These are phyloP conservation scores for Pygoscelis antarcticus DNA, from an alignment of 2,113 vertebrate genomes.

Conservation along the genomic window DNA sequence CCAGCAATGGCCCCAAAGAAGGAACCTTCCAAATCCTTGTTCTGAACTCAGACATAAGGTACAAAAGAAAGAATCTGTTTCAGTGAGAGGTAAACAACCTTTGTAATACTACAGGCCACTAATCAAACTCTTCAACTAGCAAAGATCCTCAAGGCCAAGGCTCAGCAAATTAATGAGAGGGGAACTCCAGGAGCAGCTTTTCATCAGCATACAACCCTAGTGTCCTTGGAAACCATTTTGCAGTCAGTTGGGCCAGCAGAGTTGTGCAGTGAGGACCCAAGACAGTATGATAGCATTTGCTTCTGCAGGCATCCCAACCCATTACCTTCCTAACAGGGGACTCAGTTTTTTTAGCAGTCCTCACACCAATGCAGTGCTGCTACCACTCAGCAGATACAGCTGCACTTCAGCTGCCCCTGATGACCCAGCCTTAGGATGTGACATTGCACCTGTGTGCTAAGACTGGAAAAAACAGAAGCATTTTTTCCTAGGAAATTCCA, in stretches of 20 bases:
- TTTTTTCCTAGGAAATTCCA: not conserved
- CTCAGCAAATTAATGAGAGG: not conserved
- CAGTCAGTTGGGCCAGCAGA: not conserved
- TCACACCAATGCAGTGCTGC: not conserved
- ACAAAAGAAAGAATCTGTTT: not conserved
- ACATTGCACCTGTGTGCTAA: not conserved
- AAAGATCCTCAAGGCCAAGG: not conserved
- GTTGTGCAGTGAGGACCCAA: not conserved
- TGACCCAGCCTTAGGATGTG: not conserved
- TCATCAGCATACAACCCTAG: not conserved
- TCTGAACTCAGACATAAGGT: not conserved
- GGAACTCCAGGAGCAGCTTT: not conserved
- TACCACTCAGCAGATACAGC: not conserved
- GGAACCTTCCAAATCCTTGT: not conserved
- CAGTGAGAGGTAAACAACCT: not conserved
- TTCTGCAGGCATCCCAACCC: not conserved
- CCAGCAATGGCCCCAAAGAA: not conserved
- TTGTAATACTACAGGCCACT: not conserved
- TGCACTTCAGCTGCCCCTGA: not conserved
- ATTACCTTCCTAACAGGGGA: not conserved
- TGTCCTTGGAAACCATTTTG: not conserved
- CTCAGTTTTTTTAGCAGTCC: not conserved
- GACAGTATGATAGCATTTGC: not conserved
- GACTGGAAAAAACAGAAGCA: not conserved
- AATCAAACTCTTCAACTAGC: not conserved